A percentile compares a stretch with the other conserved stretches of the same genome.
Conservation (phyloP, 35 echinoderm and acorn worm species). For the Lytechinus variegatus region DNA sequence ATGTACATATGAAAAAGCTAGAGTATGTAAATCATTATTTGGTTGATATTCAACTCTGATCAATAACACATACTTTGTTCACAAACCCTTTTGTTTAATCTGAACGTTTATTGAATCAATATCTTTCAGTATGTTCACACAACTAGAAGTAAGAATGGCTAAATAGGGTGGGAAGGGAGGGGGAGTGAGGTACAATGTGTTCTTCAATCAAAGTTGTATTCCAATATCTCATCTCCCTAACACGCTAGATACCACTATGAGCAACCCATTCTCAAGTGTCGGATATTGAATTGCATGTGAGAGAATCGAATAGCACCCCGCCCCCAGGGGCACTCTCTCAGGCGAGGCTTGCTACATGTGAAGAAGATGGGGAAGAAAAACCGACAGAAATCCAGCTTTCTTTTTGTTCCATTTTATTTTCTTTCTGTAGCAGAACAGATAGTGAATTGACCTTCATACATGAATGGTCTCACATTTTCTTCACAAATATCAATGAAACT, state of each 20-base stretch:
- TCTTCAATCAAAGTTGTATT: not conserved
- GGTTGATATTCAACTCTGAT: too few relatives aligned
- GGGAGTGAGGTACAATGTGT: not conserved
- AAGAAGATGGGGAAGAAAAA: not conserved
- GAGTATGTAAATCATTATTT: too few relatives aligned
- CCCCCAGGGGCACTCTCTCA: not conserved
- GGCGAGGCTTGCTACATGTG: not conserved
- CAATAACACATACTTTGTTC: not conserved
- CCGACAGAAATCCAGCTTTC: not conserved
- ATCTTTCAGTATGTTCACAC: not conserved
- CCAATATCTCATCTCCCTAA: not conserved
- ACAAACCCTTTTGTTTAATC: not conserved
- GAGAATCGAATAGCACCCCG: not conserved
- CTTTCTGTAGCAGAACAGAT: not conserved
- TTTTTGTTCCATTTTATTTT: not conserved
- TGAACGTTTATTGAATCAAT: not conserved
- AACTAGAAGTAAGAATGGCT: not conserved
- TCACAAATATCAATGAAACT: not conserved
- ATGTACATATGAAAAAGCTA: too few relatives aligned
- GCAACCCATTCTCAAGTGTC: not conserved
- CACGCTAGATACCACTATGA: not conserved
- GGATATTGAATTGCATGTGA: slow-evolving; percentile 18
- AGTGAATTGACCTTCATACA: not conserved
- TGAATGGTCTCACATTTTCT: not conserved
- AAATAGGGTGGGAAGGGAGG: not conserved